Conservation (phyloP, 2,113 vertebrate species). For the Scomber japonicus region DNA sequence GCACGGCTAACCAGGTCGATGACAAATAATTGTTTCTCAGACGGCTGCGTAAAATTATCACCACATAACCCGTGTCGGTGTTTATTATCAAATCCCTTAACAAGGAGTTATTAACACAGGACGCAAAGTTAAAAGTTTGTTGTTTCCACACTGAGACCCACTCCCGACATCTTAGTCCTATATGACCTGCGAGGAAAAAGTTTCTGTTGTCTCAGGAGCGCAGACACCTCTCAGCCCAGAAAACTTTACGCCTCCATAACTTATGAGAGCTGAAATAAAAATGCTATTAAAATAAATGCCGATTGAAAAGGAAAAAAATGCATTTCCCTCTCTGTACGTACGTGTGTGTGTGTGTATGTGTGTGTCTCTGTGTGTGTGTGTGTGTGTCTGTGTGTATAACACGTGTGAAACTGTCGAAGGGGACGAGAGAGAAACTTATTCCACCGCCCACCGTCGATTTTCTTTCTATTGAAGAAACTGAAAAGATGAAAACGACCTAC, state of each 20-base stretch:
- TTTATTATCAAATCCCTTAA: slow-evolving; percentile 59
- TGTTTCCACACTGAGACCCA: slow-evolving; percentile 35
- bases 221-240: neutral
- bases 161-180: slow-evolving; percentile 33
- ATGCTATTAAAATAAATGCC: neutral
- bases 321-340: no score
- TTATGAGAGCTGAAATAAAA: neutral
- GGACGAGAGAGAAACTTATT: neutral
- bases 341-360: neutral
- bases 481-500: slow-evolving; percentile 8
- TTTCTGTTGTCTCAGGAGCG: slow-evolving; percentile 33
- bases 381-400: neutral
- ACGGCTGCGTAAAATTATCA: slow-evolving; percentile 65
- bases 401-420: slow-evolving; percentile 13
- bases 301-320: neutral
- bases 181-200: slow-evolving; percentile 19
- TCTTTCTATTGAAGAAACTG: neutral
- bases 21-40: slow-evolving; percentile 33
- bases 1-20: slow-evolving; percentile 15
- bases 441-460: neutral
- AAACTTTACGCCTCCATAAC: neutral
- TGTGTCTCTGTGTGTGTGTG: neutral
- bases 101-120: slow-evolving; percentile 21
- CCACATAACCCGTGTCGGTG: slow-evolving; percentile 51
- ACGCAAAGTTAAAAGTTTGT: slow-evolving; percentile 14